phyloP scores from a whole-genome alignment of 2,797 vertebrate species.

The Morelia viridis region DNA sequence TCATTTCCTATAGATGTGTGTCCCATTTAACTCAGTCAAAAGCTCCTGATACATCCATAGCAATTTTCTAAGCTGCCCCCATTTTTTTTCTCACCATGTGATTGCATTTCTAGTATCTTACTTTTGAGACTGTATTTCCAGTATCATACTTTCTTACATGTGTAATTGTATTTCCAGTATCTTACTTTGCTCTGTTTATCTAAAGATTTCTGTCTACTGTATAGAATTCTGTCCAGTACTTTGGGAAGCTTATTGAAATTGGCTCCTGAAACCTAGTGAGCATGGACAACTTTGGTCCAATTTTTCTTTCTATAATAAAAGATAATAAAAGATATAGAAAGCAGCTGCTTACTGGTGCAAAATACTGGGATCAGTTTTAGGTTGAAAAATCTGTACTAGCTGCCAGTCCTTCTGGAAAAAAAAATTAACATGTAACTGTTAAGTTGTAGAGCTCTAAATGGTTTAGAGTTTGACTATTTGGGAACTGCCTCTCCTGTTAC shows the following conservation, averaged over 20 bases:
- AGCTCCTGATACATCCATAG: neutral
- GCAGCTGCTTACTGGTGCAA: neutral
- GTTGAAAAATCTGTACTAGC: neutral
- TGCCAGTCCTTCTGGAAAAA: neutral
- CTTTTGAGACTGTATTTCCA: neutral
- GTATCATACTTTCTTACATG: neutral
- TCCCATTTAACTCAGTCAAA: neutral
- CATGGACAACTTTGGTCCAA: neutral
- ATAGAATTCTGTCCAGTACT: neutral
- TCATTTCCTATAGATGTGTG: neutral
- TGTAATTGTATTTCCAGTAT: neutral
- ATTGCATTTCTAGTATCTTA: neutral
- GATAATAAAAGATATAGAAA: neutral
- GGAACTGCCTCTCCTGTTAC: neutral
- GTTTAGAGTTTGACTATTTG: neutral
- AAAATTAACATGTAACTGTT: neutral
- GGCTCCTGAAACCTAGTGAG: neutral
- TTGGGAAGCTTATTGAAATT: neutral
- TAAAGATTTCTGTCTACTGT: neutral
- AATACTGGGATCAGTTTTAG: neutral
- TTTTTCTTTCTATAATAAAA: neutral
- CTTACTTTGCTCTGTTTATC: neutral
- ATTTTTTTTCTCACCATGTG: neutral
- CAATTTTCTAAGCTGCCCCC: neutral
- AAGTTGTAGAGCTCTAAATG: neutral